Evolutionary conservation across 2,113 vertebrate genomes (phyloP).

Genomic region (Tympanuchus pallidicinctus): DNA sequence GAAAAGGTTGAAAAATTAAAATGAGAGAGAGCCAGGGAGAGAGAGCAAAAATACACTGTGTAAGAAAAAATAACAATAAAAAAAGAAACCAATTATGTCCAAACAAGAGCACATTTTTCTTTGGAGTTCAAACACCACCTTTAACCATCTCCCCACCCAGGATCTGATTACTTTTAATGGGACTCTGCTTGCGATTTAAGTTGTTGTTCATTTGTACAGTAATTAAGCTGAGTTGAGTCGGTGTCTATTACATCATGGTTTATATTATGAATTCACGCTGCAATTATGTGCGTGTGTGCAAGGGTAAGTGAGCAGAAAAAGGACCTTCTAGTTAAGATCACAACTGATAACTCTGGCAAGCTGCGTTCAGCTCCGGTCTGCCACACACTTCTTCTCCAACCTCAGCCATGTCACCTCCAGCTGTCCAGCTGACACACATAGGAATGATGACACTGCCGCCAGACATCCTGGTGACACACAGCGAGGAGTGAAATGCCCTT

Average conservation of each 20-base stretch:
- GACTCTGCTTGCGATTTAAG: constrained; percentile 71
- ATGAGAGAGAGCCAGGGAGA: constrained; percentile 23
- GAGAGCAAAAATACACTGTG: constrained; percentile 47
- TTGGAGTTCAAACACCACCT: constrained; percentile 64
- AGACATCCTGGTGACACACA: neutral
- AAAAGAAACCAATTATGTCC: constrained; percentile 66
- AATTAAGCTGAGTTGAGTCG: constrained; percentile 72
- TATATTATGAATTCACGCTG: constrained; percentile 70
- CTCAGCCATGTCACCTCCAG: neutral
- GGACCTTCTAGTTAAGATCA: constrained; percentile 70
- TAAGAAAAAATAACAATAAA: constrained; percentile 68
- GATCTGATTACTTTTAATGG: constrained; percentile 76
- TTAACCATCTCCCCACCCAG: constrained; percentile 72
- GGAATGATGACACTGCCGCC: neutral
- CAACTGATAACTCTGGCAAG: neutral
- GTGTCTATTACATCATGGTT: constrained; percentile 74
- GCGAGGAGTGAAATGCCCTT: neutral
- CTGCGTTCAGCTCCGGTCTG: neutral
- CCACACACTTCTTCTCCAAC: neutral
- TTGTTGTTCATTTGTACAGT: constrained; percentile 76
- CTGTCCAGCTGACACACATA: neutral
- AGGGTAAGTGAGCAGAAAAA: constrained; percentile 67
- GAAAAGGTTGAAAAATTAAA: constrained; percentile 72
- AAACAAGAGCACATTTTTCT: constrained; percentile 70
- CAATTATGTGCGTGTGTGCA: constrained; percentile 67